A percentile compares a stretch with the other conserved stretches of the same genome.
Conservation (phyloP, 2,113 vertebrate species). For the Atlantisia rogersi region DNA sequence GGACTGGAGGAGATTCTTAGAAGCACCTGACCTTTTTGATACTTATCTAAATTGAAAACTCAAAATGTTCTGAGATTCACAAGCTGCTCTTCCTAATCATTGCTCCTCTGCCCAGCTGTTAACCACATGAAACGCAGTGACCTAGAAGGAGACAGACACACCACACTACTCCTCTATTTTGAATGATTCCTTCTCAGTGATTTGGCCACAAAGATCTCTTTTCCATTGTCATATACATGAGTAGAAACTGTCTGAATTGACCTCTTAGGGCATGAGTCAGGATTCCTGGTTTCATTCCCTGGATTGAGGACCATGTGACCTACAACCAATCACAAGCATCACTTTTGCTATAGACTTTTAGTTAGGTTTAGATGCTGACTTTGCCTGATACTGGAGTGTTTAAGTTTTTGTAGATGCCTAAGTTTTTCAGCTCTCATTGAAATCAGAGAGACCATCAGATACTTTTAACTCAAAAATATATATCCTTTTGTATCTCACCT, state of each 20-base stretch:
- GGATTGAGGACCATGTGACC: neutral
- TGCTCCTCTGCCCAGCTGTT: neutral
- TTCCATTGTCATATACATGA: neutral
- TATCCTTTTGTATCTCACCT: neutral
- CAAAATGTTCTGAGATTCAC: neutral
- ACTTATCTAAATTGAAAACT: conserved; percentile 23
- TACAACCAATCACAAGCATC: neutral
- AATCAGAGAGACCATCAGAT: neutral
- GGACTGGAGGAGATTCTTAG: neutral
- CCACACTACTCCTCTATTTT: neutral
- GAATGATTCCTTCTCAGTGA: neutral
- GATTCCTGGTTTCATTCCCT: neutral
- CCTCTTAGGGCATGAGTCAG: neutral
- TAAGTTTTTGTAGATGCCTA: neutral
- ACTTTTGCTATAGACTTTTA: neutral
- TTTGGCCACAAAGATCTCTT: neutral
- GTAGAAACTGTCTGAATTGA: neutral
- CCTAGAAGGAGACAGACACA: neutral
- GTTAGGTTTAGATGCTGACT: neutral
- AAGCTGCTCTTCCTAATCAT: neutral
- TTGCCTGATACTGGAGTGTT: neutral
- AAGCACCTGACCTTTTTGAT: conserved; percentile 24
- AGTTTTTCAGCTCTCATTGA: neutral
- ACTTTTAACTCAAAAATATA: neutral
- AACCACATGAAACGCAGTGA: neutral